Base-by-base conservation (phyloP, 1,140 invertebrate species). In the Glomeris maerens region DNA sequence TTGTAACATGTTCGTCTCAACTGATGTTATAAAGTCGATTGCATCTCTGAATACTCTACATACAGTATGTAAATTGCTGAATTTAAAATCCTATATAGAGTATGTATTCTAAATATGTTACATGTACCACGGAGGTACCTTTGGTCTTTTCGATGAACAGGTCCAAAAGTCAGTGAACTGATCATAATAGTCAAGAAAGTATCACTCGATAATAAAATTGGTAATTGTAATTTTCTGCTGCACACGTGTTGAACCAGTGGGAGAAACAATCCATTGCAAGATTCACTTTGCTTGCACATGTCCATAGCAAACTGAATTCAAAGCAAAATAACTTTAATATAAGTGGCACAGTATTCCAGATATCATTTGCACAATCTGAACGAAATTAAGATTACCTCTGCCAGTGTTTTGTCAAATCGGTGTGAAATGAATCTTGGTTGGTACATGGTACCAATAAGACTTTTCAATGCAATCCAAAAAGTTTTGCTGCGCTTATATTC, bases 401-500 rank as follows among this genome's bases (percentile, higher is more conserved):
- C 14, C 27, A n/a, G n/a, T 25, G 27, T 25, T 13, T 25, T 25
- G 14, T 31, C n/a, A 13, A 10, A n/a, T 49, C n/a, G 5, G n/a
- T 27, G 29, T 56, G 7, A 25, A 56, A 54, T 13, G 38, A 48
- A 21, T n/a, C n/a, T n/a, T n/a, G 41, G 25, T 1, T 52, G 25
- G 17, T 49, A 50, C 1, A 54, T 50, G 3, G 58, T 54, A 20
- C 46, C 21, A 25, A 61, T 54, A 52, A 63, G 59, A 14, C 39
- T 44, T 36, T 59, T 41, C 10, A 61, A 55, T 5, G 56, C 41
- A 5, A 38, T 25, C 64, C 62, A 64, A 52, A 65, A 66, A 25
- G 54, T 46, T 27, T 64, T 63, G 10, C 55, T 56, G 47, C 60
- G 64, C n/a, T 61, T 51, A 14, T 57, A 45, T 21, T 64, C 62